Evolutionary conservation across 2,113 vertebrate genomes (phyloP).

Genomic region (Capreolus pygargus): DNA sequence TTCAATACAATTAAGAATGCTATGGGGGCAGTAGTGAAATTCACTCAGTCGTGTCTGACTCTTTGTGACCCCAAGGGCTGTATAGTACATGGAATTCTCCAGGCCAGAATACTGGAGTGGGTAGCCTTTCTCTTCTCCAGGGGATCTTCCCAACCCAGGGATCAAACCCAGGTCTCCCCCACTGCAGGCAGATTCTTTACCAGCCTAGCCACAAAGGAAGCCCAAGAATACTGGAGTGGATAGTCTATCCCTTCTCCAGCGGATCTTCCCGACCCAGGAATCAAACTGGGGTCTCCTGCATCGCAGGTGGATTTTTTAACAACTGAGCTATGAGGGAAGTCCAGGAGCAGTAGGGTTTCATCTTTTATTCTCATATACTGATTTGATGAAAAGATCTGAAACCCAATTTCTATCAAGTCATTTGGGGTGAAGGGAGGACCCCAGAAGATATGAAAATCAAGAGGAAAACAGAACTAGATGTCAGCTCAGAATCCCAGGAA

Average conservation of each 20-base stretch:
- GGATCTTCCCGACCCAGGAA: background rate
- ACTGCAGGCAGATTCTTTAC: background rate
- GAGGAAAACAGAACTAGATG: background rate
- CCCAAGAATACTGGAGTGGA: background rate
- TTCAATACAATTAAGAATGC: background rate
- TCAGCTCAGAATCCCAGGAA: background rate
- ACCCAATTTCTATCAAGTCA: background rate
- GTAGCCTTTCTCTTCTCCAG: background rate
- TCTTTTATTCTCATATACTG: background rate
- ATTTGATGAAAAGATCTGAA: constrained; percentile 28
- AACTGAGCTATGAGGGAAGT: background rate
- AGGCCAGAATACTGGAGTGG: background rate
- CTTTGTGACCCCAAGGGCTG: background rate
- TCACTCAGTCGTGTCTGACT: background rate
- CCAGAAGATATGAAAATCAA: background rate
- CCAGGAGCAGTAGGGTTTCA: background rate
- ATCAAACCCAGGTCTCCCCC: background rate
- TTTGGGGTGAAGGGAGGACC: background rate
- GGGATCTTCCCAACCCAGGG: background rate
- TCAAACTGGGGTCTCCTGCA: rapidly evolving
- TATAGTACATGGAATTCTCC: background rate
- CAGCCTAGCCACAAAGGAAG: background rate
- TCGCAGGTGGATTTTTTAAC: background rate
- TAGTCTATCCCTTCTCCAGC: background rate
- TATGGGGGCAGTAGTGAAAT: background rate